Percentiles rank a stretch among this genome's conserved stretches.
These are phyloP conservation scores for Graphium colonna DNA, from an alignment of 2,888 invertebrate species.

Conservation along the genomic window DNA sequence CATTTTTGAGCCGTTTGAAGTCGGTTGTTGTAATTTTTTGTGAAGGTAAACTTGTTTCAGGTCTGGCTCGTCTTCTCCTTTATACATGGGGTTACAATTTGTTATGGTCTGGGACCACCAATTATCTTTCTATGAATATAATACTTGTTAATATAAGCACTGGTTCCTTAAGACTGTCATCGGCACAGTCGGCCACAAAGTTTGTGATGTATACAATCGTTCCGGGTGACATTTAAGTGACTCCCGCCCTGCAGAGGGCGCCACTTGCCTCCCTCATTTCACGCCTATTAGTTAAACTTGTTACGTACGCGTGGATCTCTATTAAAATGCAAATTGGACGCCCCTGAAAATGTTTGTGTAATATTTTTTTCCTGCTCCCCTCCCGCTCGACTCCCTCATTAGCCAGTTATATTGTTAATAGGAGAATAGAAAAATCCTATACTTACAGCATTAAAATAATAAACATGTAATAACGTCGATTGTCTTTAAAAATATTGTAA, in stretches of 20 bases:
- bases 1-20: too few relatives aligned
- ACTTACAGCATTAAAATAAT: too few relatives aligned
- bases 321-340: conserved; percentile 78
- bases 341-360: conserved; percentile 69
- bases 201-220: conserved; percentile 12
- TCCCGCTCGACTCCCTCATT: conserved; percentile 27
- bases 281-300: conserved; percentile 76
- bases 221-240: conserved; percentile 17
- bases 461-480: too few relatives aligned
- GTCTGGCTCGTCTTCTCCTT: too few relatives aligned
- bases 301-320: conserved; percentile 73
- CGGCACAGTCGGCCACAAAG: not conserved
- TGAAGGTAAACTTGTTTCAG: too few relatives aligned
- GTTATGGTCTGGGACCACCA: too few relatives aligned
- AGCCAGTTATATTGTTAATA: conserved; percentile 13
- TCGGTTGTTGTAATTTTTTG: too few relatives aligned
- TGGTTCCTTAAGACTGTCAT: too few relatives aligned
- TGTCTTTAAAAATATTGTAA: too few relatives aligned
- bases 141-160: too few relatives aligned
- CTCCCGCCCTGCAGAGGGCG: conserved; percentile 9
- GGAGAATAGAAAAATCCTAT: not conserved
- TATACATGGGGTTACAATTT: too few relatives aligned
- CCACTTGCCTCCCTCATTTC: conserved; percentile 59
- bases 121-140: too few relatives aligned
- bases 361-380: conserved; percentile 47